A percentile compares a stretch with the other conserved stretches of the same genome.
These are phyloP conservation scores for Therioaphis trifolii DNA, from an alignment of 2,888 invertebrate genomes.

Conservation along the genomic window DNA sequence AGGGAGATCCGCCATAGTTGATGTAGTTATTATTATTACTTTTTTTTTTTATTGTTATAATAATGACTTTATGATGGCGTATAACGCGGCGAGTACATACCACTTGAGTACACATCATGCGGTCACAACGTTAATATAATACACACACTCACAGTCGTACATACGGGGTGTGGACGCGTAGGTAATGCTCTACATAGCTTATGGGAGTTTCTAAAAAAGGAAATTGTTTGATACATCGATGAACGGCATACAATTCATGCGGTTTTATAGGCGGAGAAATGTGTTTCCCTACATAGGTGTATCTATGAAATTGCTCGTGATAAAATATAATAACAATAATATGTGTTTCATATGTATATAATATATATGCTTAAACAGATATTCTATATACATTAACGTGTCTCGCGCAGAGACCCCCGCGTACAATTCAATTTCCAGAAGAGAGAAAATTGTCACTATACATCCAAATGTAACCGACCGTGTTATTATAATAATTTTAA, in stretches of 20 bases:
- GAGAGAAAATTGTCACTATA: not conserved
- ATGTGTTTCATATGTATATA: not conserved
- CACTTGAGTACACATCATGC: not conserved
- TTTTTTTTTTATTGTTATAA: constrained; percentile 24
- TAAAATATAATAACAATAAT: not conserved
- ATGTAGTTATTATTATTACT: constrained; percentile 18
- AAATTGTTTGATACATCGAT: constrained; percentile 11
- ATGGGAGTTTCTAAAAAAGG: constrained; percentile 42
- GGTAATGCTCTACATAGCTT: not conserved
- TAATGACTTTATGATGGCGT: constrained; percentile 24
- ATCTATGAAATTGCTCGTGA: too few relatives aligned
- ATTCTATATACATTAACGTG: too few relatives aligned
- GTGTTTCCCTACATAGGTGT: too few relatives aligned
- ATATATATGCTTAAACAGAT: too few relatives aligned
- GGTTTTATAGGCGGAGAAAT: too few relatives aligned
- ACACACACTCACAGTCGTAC: too few relatives aligned
- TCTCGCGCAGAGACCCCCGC: too few relatives aligned
- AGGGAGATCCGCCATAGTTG: constrained; percentile 16
- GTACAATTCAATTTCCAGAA: not conserved
- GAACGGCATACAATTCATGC: too few relatives aligned
- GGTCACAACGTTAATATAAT: too few relatives aligned
- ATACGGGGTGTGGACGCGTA: not conserved
- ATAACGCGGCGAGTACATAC: not conserved
- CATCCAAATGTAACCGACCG: not conserved
- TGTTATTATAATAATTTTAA: constrained; percentile 4